These are phyloP conservation scores for Otis tarda DNA, from an alignment of 2,113 vertebrate species.

Conservation along the genomic window DNA sequence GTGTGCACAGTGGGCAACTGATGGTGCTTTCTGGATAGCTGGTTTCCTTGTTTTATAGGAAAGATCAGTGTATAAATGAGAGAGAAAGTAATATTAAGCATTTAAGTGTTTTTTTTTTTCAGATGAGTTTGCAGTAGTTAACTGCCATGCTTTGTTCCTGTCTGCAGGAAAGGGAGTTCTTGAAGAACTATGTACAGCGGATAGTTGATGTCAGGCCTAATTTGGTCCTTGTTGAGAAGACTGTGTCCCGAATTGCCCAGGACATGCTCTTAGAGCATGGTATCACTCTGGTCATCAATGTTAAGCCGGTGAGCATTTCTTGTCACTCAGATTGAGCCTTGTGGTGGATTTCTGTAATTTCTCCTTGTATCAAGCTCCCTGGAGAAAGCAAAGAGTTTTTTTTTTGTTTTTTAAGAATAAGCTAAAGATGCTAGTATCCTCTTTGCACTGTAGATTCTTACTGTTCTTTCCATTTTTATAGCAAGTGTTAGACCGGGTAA, in stretches of 20 bases:
- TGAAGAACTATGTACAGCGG: conserved; percentile 97
- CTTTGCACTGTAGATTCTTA: conserved; percentile 38
- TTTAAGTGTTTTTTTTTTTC: neutral
- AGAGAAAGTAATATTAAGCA: neutral
- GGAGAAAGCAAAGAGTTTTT: neutral
- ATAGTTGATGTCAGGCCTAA: conserved; percentile 95
- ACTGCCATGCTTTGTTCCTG: neutral
- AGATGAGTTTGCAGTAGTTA: neutral
- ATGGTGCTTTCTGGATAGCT: neutral
- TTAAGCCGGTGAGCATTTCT: conserved; percentile 88
- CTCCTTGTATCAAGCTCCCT: neutral
- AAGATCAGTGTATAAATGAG: neutral
- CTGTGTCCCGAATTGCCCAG: conserved; percentile 96
- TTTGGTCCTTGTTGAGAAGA: conserved; percentile 96
- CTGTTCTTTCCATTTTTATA: conserved; percentile 55
- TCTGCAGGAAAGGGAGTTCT: conserved; percentile 91
- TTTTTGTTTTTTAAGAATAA: neutral
- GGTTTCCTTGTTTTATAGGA: neutral
- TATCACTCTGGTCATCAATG: conserved; percentile 95
- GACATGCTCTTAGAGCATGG: conserved; percentile 97
- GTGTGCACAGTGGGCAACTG: neutral
- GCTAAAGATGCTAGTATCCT: neutral
- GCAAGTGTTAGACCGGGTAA: conserved; percentile 96
- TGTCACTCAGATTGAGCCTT: neutral
- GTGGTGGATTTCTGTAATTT: neutral